phyloP scores from a whole-genome alignment of 2,113 vertebrate species.

The Vidua macroura region DNA sequence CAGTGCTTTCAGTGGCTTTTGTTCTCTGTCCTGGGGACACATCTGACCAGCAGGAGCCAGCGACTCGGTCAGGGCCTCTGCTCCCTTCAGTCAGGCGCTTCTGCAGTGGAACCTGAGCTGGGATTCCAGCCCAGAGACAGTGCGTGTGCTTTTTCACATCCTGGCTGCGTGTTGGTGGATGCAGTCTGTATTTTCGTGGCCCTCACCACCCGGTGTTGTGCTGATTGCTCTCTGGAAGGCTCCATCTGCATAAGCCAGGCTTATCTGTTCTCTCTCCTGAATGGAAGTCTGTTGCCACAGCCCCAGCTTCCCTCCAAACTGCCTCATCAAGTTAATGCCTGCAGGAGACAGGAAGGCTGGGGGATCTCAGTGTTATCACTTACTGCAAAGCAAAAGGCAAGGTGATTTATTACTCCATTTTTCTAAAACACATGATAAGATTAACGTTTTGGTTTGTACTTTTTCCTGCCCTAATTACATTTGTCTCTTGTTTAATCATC shows the following conservation, averaged over 20 bases:
- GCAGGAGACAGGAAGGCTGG: neutral
- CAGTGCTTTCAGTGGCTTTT: neutral
- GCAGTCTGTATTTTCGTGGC: neutral
- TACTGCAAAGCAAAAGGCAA: neutral
- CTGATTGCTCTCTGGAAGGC: neutral
- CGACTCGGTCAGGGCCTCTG: neutral
- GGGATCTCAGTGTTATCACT: neutral
- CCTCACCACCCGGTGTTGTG: neutral
- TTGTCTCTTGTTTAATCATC: conserved; percentile 12
- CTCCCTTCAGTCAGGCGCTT: neutral
- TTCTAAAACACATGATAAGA: neutral
- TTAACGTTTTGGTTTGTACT: neutral
- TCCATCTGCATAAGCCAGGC: neutral
- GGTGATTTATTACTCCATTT: neutral
- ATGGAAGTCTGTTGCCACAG: neutral
- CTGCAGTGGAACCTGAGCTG: neutral
- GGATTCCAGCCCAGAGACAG: too few species aligned
- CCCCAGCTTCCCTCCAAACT: neutral
- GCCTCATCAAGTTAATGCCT: neutral
- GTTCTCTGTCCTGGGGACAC: neutral
- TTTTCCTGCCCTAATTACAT: neutral
- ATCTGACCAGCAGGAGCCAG: neutral
- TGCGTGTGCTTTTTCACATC: neutral
- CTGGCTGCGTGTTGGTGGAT: neutral
- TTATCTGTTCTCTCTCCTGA: neutral